Evolutionary conservation across 2,113 vertebrate genomes (phyloP).

Genomic region (Ahaetulla prasina): DNA sequence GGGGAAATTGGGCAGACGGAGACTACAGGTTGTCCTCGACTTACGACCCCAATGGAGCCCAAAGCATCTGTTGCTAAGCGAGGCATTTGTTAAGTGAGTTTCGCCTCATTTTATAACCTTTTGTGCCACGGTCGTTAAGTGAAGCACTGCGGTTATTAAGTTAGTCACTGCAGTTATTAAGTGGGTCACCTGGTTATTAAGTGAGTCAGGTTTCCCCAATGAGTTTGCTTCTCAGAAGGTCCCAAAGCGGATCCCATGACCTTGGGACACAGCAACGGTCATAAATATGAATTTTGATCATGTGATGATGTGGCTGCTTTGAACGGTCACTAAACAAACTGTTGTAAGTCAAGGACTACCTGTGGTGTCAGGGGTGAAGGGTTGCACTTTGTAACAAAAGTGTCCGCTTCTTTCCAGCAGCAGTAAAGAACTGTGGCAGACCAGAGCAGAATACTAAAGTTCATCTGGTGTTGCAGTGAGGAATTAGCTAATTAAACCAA

Average conservation of each 20-base stretch:
- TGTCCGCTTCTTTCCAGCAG: background rate
- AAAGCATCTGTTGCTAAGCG: background rate
- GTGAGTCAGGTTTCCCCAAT: background rate
- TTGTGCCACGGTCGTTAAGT: background rate
- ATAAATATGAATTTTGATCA: background rate
- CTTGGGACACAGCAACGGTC: background rate
- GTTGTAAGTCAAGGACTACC: background rate
- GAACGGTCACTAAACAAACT: background rate
- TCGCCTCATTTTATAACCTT: background rate
- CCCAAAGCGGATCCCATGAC: background rate
- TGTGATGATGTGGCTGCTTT: background rate
- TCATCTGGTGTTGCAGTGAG: background rate
- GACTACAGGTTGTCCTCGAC: too few relatives aligned
- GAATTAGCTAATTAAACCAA: background rate
- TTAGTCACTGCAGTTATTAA: background rate
- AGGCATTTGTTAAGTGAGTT: background rate
- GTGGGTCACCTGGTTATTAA: background rate
- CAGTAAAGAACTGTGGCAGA: background rate
- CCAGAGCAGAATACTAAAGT: background rate
- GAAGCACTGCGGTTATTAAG: background rate
- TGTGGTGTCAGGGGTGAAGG: background rate
- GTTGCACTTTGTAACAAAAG: background rate
- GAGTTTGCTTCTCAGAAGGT: too few relatives aligned
- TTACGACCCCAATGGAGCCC: background rate
- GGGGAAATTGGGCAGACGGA: background rate